A percentile compares a stretch with the other conserved stretches of the same genome.
Evolutionary conservation across 2,888 invertebrate genomes (phyloP).

Genomic region (Adineta ricciae): DNA sequence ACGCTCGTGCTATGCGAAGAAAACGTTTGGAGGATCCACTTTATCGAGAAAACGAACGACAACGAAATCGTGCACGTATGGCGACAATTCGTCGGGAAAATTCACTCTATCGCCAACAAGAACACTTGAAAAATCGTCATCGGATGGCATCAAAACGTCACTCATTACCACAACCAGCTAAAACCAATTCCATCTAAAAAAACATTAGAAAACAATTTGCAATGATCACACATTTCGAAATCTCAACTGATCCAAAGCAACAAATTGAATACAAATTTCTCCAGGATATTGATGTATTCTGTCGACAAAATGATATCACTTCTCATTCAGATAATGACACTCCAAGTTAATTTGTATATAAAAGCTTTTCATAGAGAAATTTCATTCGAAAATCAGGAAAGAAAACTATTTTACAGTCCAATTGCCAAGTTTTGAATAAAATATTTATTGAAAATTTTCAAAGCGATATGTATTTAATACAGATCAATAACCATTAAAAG

Average conservation of each 20-base stretch:
- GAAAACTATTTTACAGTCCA: too few species aligned
- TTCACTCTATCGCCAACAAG: background rate
- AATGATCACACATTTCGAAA: background rate
- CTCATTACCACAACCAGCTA: background rate
- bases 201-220: constrained; percentile 11
- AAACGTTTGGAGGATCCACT: background rate
- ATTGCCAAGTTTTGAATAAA: too few species aligned
- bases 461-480: too few species aligned
- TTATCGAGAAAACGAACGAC: constrained; percentile 5
- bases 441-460: too few species aligned
- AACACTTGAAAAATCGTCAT: background rate
- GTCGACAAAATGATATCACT: background rate
- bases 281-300: background rate
- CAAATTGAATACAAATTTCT: background rate
- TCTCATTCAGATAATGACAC: background rate
- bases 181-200: background rate
- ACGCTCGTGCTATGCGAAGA: background rate
- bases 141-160: background rate
- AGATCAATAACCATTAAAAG: too few species aligned
- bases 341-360: background rate
- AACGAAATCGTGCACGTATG: background rate
- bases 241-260: background rate
- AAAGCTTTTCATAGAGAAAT: too few species aligned
- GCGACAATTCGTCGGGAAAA: background rate
- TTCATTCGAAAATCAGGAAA: too few species aligned